Conservation (phyloP, 2,113 vertebrate genomes). For the Sorex fumeus region DNA sequence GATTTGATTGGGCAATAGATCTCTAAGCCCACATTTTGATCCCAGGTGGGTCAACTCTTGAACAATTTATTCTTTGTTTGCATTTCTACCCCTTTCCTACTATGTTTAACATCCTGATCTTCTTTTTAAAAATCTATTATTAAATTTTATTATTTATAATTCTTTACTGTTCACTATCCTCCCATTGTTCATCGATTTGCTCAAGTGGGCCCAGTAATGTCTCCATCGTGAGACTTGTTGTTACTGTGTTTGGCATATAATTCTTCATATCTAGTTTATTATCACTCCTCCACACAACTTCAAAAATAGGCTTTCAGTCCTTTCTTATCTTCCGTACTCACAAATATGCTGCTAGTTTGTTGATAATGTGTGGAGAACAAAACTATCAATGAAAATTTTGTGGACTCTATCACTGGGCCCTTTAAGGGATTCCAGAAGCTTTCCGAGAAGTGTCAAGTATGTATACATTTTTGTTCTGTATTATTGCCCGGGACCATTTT, state of each 20-base stretch:
- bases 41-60: not conserved
- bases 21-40: not conserved
- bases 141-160: not conserved
- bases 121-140: not conserved
- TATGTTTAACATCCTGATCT: not conserved
- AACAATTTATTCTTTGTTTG: not conserved
- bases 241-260: too few relatives aligned
- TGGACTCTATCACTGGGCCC: not conserved
- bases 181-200: too few relatives aligned
- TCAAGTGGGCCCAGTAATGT: too few relatives aligned
- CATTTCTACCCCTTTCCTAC: not conserved
- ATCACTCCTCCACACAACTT: too few relatives aligned
- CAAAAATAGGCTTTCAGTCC: too few relatives aligned
- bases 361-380: conserved; percentile 8
- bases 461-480: not conserved
- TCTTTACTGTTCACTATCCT: not conserved
- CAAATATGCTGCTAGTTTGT: not conserved
- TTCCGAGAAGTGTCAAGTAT: not conserved
- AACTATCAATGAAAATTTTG: not conserved
- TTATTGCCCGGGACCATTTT: not conserved
- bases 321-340: too few relatives aligned
- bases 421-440: not conserved
- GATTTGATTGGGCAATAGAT: not conserved
- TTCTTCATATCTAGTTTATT: too few relatives aligned
- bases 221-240: too few relatives aligned